Percentiles rank a stretch among this genome's conserved stretches.
phyloP scores from a whole-genome alignment of 64 coral and sea anemone genomes.

The Porites lutea region DNA sequence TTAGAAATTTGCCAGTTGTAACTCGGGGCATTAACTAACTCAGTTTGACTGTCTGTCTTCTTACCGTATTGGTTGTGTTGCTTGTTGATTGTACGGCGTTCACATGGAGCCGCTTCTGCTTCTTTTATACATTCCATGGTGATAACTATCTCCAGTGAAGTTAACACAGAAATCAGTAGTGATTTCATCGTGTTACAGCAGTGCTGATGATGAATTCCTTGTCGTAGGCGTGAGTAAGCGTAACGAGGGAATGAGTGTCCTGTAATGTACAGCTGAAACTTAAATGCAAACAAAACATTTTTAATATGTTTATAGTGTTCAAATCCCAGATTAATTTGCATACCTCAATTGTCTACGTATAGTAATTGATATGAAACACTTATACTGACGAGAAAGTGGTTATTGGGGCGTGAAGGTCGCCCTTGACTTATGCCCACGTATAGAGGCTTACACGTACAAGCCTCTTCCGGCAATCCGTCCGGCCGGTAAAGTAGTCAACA shows the following conservation, averaged over 20 bases:
- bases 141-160: background rate
- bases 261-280: background rate
- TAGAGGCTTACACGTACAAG: background rate
- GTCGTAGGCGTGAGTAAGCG: background rate
- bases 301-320: conserved; percentile 8
- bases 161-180: background rate
- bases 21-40: too few relatives aligned
- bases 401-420: background rate
- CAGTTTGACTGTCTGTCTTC: background rate
- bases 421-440: background rate
- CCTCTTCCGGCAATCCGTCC: background rate
- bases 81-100: background rate
- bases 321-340: conserved; percentile 38
- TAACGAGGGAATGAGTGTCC: background rate
- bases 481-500: background rate
- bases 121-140: background rate
- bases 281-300: conserved; percentile 36
- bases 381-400: background rate
- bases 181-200: background rate
- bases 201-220: background rate
- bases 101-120: background rate
- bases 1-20: too few relatives aligned
- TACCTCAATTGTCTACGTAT: conserved; percentile 11
- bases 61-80: background rate
- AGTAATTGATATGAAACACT: conserved; percentile 37